These are phyloP conservation scores for Enteromius thamalakanensis DNA, from an alignment of 2,797 vertebrate species.

Conservation along the genomic window DNA sequence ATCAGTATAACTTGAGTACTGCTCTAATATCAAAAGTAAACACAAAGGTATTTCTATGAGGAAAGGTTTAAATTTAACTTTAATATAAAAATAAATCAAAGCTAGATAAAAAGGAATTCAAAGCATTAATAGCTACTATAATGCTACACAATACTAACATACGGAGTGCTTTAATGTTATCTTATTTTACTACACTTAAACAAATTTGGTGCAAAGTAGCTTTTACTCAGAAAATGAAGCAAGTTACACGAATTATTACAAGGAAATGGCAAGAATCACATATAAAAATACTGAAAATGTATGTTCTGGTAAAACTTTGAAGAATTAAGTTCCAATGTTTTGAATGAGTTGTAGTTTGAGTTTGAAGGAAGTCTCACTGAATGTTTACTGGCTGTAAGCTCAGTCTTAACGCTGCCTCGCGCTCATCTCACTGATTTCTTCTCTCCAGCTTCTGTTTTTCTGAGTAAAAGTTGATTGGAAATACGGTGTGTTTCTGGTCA, in stretches of 20 bases:
- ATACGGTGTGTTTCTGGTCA: background rate
- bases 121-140: background rate
- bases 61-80: background rate
- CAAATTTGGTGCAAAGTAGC: background rate
- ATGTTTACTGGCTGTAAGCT: background rate
- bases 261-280: background rate
- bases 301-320: background rate
- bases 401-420: background rate
- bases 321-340: background rate
- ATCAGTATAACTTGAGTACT: too few relatives aligned
- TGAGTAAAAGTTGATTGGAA: constrained; percentile 22
- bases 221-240: background rate
- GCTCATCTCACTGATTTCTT: background rate
- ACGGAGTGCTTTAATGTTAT: background rate
- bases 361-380: background rate
- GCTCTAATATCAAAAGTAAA: background rate
- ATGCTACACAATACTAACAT: background rate
- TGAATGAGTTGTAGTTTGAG: background rate
- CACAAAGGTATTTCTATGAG: background rate
- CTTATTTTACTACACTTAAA: background rate
- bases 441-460: background rate
- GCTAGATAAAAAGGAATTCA: background rate
- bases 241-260: background rate
- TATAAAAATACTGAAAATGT: background rate
- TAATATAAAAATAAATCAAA: background rate